phyloP scores from a whole-genome alignment of 2,797 vertebrate genomes.

The Pygocentrus nattereri region DNA sequence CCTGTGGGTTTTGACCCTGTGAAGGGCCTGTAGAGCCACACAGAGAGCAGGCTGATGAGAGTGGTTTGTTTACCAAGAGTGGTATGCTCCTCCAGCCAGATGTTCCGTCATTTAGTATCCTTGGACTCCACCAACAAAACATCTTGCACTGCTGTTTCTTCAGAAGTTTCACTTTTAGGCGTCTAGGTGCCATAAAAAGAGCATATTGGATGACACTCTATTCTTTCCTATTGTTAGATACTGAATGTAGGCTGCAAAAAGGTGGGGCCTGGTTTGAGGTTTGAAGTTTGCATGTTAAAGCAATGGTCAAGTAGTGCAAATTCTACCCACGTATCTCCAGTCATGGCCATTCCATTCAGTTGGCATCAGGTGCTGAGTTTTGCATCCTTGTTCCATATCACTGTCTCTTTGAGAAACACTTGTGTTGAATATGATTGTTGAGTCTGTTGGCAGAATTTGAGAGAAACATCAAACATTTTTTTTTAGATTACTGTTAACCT shows the following conservation, averaged over 20 bases:
- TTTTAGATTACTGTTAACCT: background rate
- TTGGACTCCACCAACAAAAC: slow-evolving; percentile 23
- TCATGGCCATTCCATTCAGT: background rate
- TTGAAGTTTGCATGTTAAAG: slow-evolving; percentile 54
- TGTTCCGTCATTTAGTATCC: slow-evolving; percentile 35
- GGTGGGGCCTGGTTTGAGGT: slow-evolving; percentile 17
- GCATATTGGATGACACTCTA: background rate
- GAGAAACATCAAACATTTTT: background rate
- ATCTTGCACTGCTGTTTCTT: background rate
- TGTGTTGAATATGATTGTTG: background rate
- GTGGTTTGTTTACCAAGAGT: slow-evolving; percentile 29
- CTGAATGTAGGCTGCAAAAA: background rate
- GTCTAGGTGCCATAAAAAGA: background rate
- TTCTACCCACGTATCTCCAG: slow-evolving; percentile 7
- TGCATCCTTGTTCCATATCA: background rate
- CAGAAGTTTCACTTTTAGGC: slow-evolving; percentile 7
- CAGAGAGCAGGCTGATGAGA: slow-evolving; percentile 26
- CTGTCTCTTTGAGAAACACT: background rate
- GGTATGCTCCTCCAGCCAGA: slow-evolving; percentile 42
- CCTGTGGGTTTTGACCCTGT: slow-evolving; percentile 23
- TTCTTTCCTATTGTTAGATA: background rate
- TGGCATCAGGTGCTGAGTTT: slow-evolving; percentile 14
- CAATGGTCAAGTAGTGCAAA: slow-evolving; percentile 41
- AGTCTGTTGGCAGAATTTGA: background rate
- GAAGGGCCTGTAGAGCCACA: slow-evolving; percentile 6